Evolutionary conservation across 1,140 invertebrate genomes (phyloP), one percentile per base, ranked within the genome.

Genomic region (Pinna nobilis): DNA sequence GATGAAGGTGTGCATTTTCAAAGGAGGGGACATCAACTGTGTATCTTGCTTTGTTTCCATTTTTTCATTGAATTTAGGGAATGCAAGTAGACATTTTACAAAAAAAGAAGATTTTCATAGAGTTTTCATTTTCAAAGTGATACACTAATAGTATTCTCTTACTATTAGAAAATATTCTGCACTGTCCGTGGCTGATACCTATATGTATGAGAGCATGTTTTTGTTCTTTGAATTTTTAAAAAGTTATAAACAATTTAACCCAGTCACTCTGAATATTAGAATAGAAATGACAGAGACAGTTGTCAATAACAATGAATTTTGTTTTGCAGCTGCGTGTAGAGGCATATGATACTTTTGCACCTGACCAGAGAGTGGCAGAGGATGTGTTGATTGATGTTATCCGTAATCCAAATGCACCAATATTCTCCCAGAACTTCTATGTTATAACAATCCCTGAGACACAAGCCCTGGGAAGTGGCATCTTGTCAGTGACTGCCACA

Each of bases 301-400:
- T 37, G 37, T 66, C 11, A 28, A 18, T 65, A n/a, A n/a, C n/a
- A n/a, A n/a, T n/a, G n/a, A 47, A 18, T 47, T 47, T 47, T 15
- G 20, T 18, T 47, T 65, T 73, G 3, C 57, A 83, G 81, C 92
- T 97, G 64, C 94, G 96, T 84, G 93, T 98, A 0, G 92, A 93
- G 72, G 96, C 94, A 0, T 95, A 94, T 81, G 96, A 98, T 84
- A 91, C 95, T 76, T 95, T 95, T 0, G 94, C 95, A 33, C 96
- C 95, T 0, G 93, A 94, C 79, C 89, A 97, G 60, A 94, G 93
- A 2, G 70, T 49, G 23, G 37, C 33, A 32, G 70, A 66, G 28
- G 70, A 55, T 33, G 72, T 80, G 15, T 71, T 50, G 1, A 69
- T 82, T 13, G 70, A 23, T 18, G 68, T 82, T 13, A 57, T 55